phyloP scores from a whole-genome alignment of 1,140 invertebrate species.

The Drosophila arizonae region DNA sequence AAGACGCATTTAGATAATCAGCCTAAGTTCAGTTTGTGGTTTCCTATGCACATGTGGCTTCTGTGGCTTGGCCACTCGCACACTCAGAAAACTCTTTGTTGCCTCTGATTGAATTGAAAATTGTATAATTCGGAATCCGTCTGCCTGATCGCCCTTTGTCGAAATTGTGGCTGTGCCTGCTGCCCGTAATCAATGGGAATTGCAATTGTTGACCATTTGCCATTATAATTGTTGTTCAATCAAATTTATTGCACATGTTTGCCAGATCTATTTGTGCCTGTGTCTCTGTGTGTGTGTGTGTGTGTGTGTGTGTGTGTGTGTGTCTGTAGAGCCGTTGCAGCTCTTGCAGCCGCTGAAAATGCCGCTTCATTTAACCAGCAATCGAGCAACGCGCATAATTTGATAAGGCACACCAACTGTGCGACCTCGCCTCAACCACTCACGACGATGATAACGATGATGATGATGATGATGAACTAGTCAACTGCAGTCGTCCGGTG shows the following conservation, averaged over 20 bases:
- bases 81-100: constrained; percentile 18
- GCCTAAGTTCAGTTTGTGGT: constrained; percentile 55
- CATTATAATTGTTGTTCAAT: constrained; percentile 58
- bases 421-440: neutral
- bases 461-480: neutral
- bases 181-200: constrained; percentile 61
- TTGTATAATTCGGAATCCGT: constrained; percentile 13
- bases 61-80: constrained; percentile 30
- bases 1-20: constrained; percentile 34
- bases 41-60: constrained; percentile 45
- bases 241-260: constrained; percentile 33
- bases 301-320: no score
- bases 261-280: constrained; percentile 10
- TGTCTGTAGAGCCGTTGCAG: neutral
- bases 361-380: constrained; percentile 34
- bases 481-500: constrained; percentile 24
- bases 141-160: constrained; percentile 1
- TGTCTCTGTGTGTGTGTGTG: no score
- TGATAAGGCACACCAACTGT: constrained; percentile 6
- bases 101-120: constrained; percentile 10
- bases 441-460: neutral
- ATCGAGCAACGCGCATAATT: constrained; percentile 28
- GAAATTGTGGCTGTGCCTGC: constrained; percentile 21
- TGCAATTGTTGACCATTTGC: constrained; percentile 64
- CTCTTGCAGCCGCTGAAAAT: neutral